Conservation (phyloP, 1,140 invertebrate species). For the Drosophila prosaltans region DNA sequence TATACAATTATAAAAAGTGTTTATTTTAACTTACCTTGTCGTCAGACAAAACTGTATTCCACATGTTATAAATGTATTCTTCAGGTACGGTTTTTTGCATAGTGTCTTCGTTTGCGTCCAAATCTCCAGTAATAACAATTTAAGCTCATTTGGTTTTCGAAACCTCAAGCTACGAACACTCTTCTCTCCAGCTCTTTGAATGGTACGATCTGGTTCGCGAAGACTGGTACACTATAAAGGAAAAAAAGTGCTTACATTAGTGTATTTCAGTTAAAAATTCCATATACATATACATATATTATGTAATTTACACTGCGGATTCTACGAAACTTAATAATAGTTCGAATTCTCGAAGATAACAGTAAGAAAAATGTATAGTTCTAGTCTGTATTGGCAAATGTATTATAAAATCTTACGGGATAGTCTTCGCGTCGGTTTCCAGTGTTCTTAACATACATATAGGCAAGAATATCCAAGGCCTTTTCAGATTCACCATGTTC, state of each 20-base stretch:
- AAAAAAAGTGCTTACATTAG: neutral
- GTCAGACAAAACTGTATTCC: slow-evolving; percentile 91
- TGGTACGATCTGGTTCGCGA: slow-evolving; percentile 23
- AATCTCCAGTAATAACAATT: slow-evolving; percentile 48
- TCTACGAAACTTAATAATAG: neutral
- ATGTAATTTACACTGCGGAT: too few species aligned
- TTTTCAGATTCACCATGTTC: slow-evolving; percentile 90
- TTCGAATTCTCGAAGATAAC: too few species aligned
- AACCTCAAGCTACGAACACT: slow-evolving; percentile 37
- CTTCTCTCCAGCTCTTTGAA: slow-evolving; percentile 21
- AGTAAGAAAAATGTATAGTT: too few species aligned
- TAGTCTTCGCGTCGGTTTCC: slow-evolving; percentile 83
- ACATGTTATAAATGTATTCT: slow-evolving; percentile 89
- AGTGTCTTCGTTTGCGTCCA: slow-evolving; percentile 85
- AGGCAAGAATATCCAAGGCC: slow-evolving; percentile 87
- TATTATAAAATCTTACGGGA: slow-evolving; percentile 84
- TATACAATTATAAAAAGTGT: slow-evolving; percentile 84
- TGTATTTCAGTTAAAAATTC: too few species aligned
- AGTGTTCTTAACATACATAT: slow-evolving; percentile 89
- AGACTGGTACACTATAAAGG: slow-evolving; percentile 36
- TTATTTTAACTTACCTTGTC: slow-evolving; percentile 88
- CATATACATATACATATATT: too few species aligned
- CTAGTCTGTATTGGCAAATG: too few species aligned
- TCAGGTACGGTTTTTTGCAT: slow-evolving; percentile 88
- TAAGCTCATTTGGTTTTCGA: slow-evolving; percentile 49